Percentiles rank a stretch among this genome's conserved stretches.
These are phyloP conservation scores for Speoplatyrhinus poulsoni DNA, from an alignment of 2,113 vertebrate species.

Conservation along the genomic window DNA sequence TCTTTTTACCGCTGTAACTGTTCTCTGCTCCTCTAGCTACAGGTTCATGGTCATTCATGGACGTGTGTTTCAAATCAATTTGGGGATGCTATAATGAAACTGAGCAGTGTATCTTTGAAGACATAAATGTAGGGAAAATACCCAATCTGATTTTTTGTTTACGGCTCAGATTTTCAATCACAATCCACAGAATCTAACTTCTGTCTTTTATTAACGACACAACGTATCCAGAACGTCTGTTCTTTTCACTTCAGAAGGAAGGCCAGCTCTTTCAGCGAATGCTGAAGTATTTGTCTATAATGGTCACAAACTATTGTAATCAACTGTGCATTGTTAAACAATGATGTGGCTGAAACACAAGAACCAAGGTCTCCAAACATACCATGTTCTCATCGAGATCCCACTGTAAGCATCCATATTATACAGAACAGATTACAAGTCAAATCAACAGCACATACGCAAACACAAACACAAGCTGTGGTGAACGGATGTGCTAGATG, in stretches of 20 bases:
- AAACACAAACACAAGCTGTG: conserved; percentile 26
- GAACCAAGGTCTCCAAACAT: conserved; percentile 1
- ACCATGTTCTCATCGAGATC: conserved; percentile 27
- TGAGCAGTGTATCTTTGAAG: no score
- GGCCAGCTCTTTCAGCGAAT: no score
- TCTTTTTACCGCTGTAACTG: neutral
- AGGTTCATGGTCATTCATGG: no score
- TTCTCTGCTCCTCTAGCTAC: no score
- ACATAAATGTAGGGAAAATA: no score
- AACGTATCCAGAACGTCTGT: no score
- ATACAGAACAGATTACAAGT: conserved; percentile 37
- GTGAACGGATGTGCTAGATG: conserved; percentile 3
- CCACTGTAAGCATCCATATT: conserved; percentile 36
- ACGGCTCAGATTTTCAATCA: no score
- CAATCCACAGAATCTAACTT: no score
- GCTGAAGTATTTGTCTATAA: neutral
- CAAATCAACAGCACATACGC: conserved; percentile 49
- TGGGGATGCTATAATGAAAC: no score
- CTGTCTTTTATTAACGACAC: no score
- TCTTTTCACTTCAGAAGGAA: no score
- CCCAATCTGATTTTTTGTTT: no score
- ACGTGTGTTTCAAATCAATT: conserved; percentile 6
- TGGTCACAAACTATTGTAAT: conserved; percentile 39
- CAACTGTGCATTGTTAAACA: neutral
- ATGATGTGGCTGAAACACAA: conserved; percentile 13